phyloP scores from a whole-genome alignment of 2,797 vertebrate genomes.

The Brachyrhaphis roseni region DNA sequence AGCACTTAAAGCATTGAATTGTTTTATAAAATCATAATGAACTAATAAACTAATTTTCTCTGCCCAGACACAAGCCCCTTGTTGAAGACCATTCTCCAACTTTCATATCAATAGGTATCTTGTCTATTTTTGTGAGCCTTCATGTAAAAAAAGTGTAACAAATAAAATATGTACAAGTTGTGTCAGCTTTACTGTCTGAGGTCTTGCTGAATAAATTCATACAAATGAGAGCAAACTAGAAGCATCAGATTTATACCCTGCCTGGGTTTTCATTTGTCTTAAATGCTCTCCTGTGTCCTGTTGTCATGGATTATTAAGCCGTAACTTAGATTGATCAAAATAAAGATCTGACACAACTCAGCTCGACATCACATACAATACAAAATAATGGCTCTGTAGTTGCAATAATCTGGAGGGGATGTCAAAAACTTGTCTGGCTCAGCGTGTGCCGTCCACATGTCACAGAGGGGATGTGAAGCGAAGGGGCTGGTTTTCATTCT shows the following conservation, averaged over 20 bases:
- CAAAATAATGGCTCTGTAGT: slow-evolving; percentile 2
- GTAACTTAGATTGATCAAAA: slow-evolving; percentile 6
- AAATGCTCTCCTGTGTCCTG: background rate
- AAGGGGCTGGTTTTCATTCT: slow-evolving; percentile 56
- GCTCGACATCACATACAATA: slow-evolving; percentile 2
- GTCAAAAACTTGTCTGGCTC: slow-evolving; percentile 33
- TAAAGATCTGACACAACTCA: slow-evolving; percentile 9
- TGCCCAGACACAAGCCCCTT: background rate
- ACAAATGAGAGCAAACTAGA: slow-evolving; percentile 11
- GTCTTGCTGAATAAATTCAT: background rate
- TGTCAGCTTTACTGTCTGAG: background rate
- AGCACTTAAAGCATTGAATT: background rate
- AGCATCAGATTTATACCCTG: background rate
- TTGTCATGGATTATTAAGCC: background rate
- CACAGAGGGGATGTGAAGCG: slow-evolving; percentile 19
- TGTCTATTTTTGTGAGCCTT: background rate
- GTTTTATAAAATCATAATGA: background rate
- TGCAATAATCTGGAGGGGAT: slow-evolving; percentile 12
- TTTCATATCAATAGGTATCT: background rate
- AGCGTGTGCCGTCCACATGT: slow-evolving; percentile 28
- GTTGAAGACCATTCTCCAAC: background rate
- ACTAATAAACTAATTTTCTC: background rate
- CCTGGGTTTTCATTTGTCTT: background rate
- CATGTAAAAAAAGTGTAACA: background rate
- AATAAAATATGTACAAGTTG: background rate